phyloP scores from a whole-genome alignment of 2,888 invertebrate species.

The Hirtodrosophila histrioides region DNA sequence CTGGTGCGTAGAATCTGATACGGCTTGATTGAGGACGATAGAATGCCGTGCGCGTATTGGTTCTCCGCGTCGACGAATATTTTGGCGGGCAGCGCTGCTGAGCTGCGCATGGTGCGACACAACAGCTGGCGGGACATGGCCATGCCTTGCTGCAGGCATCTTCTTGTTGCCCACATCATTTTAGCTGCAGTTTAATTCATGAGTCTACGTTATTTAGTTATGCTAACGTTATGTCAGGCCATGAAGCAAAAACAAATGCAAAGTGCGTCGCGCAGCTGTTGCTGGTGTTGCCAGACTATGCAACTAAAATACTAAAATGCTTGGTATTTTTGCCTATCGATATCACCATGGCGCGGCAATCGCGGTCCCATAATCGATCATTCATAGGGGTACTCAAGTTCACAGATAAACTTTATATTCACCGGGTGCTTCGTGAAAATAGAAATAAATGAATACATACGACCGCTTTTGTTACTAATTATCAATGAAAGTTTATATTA shows the following conservation, averaged over 20 bases:
- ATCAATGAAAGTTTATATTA: no score
- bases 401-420: no score
- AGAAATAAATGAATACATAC: no score
- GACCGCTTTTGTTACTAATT: no score
- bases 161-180: slow-evolving; percentile 36
- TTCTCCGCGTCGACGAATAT: slow-evolving; percentile 81
- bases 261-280: slow-evolving; percentile 26
- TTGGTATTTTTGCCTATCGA: neutral
- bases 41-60: slow-evolving; percentile 79
- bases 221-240: slow-evolving; percentile 33
- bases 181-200: slow-evolving; percentile 24
- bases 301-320: neutral
- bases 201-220: neutral
- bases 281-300: slow-evolving; percentile 31
- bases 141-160: slow-evolving; percentile 34
- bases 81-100: slow-evolving; percentile 52
- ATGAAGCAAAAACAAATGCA: slow-evolving; percentile 17
- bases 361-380: no score
- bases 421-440: no score
- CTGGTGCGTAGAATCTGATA: slow-evolving; percentile 69
- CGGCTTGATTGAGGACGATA: slow-evolving; percentile 70
- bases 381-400: no score
- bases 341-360: neutral
- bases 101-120: slow-evolving; percentile 41
- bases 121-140: slow-evolving; percentile 11